phyloP scores from a whole-genome alignment of 2,888 invertebrate species.

The Ecdyonurus torrentis region DNA sequence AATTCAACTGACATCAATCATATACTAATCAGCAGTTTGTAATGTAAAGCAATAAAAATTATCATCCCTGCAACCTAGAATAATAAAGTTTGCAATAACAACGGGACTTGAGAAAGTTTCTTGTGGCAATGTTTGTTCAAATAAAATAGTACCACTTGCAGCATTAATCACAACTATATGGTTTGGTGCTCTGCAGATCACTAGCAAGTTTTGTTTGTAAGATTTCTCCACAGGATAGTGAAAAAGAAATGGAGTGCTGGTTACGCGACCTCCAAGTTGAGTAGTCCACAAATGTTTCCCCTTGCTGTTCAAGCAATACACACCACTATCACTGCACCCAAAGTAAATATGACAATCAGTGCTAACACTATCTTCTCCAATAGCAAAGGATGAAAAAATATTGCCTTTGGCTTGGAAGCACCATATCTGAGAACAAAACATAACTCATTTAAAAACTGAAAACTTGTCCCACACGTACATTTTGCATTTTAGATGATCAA shows the following conservation, averaged over 20 bases:
- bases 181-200: background rate
- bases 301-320: background rate
- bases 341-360: background rate
- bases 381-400: background rate
- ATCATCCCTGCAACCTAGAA: background rate
- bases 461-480: too few relatives aligned
- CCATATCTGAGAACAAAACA: background rate
- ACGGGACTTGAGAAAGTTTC: background rate
- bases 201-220: background rate
- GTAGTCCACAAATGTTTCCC: background rate
- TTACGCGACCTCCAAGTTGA: background rate
- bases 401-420: background rate
- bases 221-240: background rate
- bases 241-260: background rate
- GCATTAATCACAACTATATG: background rate
- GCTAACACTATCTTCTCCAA: too few relatives aligned
- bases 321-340: background rate
- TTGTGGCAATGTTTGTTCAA: background rate
- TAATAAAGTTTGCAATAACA: background rate
- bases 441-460: background rate
- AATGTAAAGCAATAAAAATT: background rate
- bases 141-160: background rate
- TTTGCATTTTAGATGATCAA: too few relatives aligned
- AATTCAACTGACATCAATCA: too few relatives aligned
- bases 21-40: too few relatives aligned